phyloP scores from a whole-genome alignment of 2,888 invertebrate genomes.

The Hydraecia micacea region DNA sequence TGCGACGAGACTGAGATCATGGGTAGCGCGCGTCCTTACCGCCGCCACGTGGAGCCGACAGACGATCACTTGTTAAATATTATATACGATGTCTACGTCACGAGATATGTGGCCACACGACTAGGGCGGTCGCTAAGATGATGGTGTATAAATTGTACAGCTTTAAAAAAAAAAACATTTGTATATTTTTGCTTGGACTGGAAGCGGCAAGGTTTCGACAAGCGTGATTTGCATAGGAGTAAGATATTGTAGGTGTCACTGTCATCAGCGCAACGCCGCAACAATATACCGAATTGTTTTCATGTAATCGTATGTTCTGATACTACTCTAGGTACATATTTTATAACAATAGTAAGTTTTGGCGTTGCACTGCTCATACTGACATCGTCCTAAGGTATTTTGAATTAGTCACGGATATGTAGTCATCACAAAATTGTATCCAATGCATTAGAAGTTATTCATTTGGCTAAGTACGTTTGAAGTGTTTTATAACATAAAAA shows the following conservation, averaged over 20 bases:
- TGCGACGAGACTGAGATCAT: constrained; percentile 81
- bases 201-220: constrained; percentile 79
- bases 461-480: constrained; percentile 84
- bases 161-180: constrained; percentile 82
- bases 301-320: constrained; percentile 56
- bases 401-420: constrained; percentile 85
- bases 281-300: constrained; percentile 55
- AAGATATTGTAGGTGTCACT: constrained; percentile 76
- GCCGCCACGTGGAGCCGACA: constrained; percentile 56
- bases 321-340: constrained; percentile 56
- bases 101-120: constrained; percentile 67
- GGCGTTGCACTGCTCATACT: constrained; percentile 67
- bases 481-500: constrained; percentile 80
- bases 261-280: constrained; percentile 64
- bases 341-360: constrained; percentile 52
- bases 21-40: constrained; percentile 67
- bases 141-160: constrained; percentile 88
- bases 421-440: constrained; percentile 88
- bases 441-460: constrained; percentile 81
- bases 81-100: constrained; percentile 51
- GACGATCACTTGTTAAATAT: constrained; percentile 54
- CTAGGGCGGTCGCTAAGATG: constrained; percentile 73
- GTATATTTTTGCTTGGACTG: constrained; percentile 88
- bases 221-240: constrained; percentile 81
- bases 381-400: constrained; percentile 81